These are phyloP conservation scores for Charaxes varanes DNA, from an alignment of 1,140 invertebrate genomes.

Conservation along the genomic window DNA sequence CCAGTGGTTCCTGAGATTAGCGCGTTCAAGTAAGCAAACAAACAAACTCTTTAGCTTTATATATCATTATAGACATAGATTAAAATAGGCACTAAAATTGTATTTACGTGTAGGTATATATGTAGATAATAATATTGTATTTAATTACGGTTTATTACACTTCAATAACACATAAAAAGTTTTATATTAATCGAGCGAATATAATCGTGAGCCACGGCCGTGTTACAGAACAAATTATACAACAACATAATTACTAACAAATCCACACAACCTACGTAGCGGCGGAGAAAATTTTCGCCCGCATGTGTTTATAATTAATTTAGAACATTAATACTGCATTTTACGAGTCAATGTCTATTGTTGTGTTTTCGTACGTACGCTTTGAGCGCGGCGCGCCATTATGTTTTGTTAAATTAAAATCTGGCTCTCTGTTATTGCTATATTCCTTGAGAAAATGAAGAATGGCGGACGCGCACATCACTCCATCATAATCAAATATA, in stretches of 20 bases:
- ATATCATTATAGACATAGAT: too few species aligned
- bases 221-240: constrained; percentile 48
- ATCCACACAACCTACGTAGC: constrained; percentile 19
- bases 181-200: background rate
- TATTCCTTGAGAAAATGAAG: constrained; percentile 42
- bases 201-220: constrained; percentile 15
- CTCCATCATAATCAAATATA: constrained; percentile 16
- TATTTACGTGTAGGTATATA: too few species aligned
- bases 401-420: constrained; percentile 55
- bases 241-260: constrained; percentile 53
- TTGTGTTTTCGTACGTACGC: constrained; percentile 49
- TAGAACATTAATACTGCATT: constrained; percentile 53
- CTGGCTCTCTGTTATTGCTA: constrained; percentile 35
- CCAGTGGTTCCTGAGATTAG: too few species aligned
- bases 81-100: too few species aligned
- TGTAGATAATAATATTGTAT: too few species aligned
- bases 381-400: constrained; percentile 24
- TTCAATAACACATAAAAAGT: background rate
- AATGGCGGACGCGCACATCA: constrained; percentile 15
- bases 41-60: too few species aligned
- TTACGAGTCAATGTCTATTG: constrained; percentile 46
- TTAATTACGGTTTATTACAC: too few species aligned
- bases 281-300: constrained; percentile 34
- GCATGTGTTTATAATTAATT: constrained; percentile 65
- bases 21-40: too few species aligned